These are phyloP conservation scores for Scytalopus superciliaris DNA, from an alignment of 2,113 vertebrate genomes.

Conservation along the genomic window DNA sequence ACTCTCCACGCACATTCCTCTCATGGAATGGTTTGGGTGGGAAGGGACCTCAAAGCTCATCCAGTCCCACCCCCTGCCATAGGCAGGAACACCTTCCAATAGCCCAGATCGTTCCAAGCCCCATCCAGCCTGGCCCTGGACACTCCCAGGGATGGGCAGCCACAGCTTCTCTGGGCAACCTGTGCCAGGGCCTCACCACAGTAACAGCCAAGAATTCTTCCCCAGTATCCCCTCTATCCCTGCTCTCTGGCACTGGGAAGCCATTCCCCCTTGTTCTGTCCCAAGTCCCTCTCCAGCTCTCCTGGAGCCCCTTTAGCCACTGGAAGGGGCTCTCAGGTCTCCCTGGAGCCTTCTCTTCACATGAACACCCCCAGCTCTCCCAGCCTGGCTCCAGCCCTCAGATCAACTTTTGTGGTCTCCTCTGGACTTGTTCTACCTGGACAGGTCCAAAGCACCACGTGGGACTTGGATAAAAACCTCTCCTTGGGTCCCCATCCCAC, in stretches of 20 bases:
- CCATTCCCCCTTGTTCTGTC: neutral
- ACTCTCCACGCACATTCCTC: neutral
- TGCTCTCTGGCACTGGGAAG: neutral
- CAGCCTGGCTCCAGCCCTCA: neutral
- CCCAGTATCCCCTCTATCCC: rapidly evolving
- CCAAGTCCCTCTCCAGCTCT: neutral
- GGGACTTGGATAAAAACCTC: rapidly evolving
- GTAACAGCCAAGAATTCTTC: rapidly evolving
- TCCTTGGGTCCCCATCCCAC: neutral
- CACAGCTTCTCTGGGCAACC: neutral
- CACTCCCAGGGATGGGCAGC: neutral
- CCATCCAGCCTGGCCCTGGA: rapidly evolving
- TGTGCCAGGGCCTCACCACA: rapidly evolving
- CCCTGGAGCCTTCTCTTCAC: neutral
- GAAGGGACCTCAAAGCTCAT: neutral
- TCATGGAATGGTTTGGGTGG: neutral
- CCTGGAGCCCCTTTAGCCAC: neutral
- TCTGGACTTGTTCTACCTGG: rapidly evolving
- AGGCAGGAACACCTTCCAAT: neutral
- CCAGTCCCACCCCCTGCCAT: neutral
- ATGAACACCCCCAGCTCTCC: neutral
- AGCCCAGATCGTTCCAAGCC: rapidly evolving
- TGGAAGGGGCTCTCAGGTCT: neutral
- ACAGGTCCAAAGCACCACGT: neutral
- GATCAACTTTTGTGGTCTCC: neutral